These are phyloP conservation scores for Notoglanidium macrostoma DNA, from an alignment of 2,797 vertebrate genomes.

Conservation along the genomic window DNA sequence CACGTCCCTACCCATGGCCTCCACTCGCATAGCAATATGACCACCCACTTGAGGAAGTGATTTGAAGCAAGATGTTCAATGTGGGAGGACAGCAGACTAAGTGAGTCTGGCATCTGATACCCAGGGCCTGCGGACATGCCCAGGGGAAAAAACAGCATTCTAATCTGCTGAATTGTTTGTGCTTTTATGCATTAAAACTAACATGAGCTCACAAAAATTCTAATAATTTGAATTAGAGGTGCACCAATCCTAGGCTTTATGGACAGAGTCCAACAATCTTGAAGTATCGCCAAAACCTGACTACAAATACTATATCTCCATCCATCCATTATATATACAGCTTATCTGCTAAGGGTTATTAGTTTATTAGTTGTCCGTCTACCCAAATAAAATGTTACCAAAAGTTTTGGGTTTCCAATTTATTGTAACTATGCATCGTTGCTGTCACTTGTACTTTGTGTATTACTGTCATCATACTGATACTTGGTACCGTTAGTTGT, in stretches of 20 bases:
- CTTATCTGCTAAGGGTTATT: too few species aligned
- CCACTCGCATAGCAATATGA: constrained; percentile 61
- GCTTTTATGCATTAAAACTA: constrained; percentile 23
- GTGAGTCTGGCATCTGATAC: constrained; percentile 49
- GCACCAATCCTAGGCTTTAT: not conserved
- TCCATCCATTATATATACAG: too few species aligned
- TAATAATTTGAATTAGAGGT: not conserved
- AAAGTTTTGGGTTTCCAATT: not conserved
- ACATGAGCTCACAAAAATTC: not conserved
- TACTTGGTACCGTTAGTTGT: not conserved
- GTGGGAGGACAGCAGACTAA: constrained; percentile 62
- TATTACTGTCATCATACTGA: not conserved
- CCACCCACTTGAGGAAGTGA: constrained; percentile 51
- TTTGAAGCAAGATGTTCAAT: constrained; percentile 46
- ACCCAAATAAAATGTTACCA: not conserved
- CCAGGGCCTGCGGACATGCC: constrained; percentile 44
- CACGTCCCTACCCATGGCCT: constrained; percentile 58
- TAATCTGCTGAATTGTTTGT: constrained; percentile 52
- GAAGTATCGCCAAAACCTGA: too few species aligned
- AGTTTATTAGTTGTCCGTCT: not conserved
- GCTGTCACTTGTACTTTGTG: not conserved
- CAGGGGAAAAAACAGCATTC: constrained; percentile 52
- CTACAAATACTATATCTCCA: too few species aligned
- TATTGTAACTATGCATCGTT: not conserved
- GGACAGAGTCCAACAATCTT: too few species aligned